A percentile compares a stretch with the other conserved stretches of the same genome.
These are phyloP conservation scores for Andrena camellia DNA, from an alignment of 2,888 invertebrate genomes.

Conservation along the genomic window DNA sequence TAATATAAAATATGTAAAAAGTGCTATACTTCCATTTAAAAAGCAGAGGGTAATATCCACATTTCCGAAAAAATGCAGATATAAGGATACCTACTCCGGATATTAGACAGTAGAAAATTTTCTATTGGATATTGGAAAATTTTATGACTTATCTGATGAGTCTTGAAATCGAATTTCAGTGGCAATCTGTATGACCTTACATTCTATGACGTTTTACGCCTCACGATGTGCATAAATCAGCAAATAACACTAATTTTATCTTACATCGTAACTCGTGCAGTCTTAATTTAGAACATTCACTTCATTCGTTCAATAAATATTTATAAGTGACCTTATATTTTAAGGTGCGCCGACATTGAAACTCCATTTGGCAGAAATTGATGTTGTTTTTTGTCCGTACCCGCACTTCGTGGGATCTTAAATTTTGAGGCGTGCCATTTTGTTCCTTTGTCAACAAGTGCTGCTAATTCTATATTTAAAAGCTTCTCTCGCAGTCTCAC, in stretches of 20 bases:
- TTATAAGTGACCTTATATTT: background rate
- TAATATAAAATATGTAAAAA: no score
- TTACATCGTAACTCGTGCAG: background rate
- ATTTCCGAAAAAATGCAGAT: no score
- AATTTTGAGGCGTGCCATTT: background rate
- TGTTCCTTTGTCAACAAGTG: background rate
- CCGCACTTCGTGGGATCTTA: background rate
- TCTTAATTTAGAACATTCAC: background rate
- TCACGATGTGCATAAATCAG: background rate
- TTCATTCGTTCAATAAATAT: constrained; percentile 11
- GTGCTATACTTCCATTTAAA: no score
- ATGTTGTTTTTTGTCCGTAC: background rate
- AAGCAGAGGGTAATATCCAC: no score
- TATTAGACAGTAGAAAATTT: no score
- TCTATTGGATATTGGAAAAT: background rate
- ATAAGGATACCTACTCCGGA: no score
- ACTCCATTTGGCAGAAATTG: background rate
- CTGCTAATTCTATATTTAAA: no score
- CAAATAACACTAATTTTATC: constrained; percentile 15
- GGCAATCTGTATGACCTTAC: background rate
- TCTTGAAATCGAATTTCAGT: background rate
- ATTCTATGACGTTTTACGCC: background rate
- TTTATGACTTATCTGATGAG: background rate
- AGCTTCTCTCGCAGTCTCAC: no score
- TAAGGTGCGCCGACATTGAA: background rate